Base-by-base conservation (phyloP, 2,113 vertebrate species). In the Polypterus bichir region DNA sequence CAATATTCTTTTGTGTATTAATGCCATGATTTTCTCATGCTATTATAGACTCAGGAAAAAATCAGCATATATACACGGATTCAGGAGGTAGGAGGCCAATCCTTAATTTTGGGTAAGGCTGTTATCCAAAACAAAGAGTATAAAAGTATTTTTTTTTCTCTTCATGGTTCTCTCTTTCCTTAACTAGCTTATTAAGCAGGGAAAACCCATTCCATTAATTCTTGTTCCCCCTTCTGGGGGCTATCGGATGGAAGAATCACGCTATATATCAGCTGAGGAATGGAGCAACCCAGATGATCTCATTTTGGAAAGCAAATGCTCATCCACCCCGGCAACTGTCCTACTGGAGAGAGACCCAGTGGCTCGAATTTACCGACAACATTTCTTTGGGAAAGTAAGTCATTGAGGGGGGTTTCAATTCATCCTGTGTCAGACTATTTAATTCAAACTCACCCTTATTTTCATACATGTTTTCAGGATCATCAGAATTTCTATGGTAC, bases 401-500 rank as follows among this genome's bases (percentile, higher is more conserved):
- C 7, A 58, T 48, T 9, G 11, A 5, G 9, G 48, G 54, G 4
- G 11, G 11, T 9, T 52, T 11, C 52, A 27, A n/a, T 48, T 59
- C 11, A 47, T 49, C 6, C 44, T 56, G 3, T 53, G 44, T 7
- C 46, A 47, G 47, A 47, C 45, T 46, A 46, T n/a, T 5, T 46
- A 48, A 9, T 9, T 48, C 44, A 63, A 48, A 62, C 60, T 66
- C 27, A 62, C 9, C 51, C 27, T 68, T 48, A 49, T 64, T 61
- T 69, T 59, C 47, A 48, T 70, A 69, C 7, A 1, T 64, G 1
- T 66, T 70, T 63, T 67, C 62, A 93, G 91, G 86, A 92, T 67
- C 92, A 94, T 76, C 89, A 92, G 65, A 91, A 90, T 2, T 93
- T 93, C 71, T 93, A 86, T 62, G 87, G 90, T 10, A 77, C 78